phyloP scores from a whole-genome alignment of 2,888 invertebrate species.

The Liposcelis brunnea region DNA sequence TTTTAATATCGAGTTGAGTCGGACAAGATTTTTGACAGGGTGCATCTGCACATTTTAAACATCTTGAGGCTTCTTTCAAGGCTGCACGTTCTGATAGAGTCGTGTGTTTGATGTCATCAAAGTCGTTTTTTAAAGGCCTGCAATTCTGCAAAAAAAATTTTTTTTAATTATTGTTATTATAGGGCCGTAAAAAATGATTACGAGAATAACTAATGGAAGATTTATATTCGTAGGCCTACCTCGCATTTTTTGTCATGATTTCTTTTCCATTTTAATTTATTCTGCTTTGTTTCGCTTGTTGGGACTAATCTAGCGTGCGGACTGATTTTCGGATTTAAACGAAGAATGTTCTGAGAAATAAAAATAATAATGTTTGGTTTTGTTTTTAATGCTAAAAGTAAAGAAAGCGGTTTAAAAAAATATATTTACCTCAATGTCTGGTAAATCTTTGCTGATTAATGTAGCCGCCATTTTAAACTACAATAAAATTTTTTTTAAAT shows the following conservation, averaged over 20 bases:
- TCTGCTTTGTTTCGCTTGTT: constrained; percentile 64
- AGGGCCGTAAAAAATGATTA: neutral
- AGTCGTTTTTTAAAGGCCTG: constrained; percentile 62
- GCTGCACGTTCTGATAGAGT: constrained; percentile 93
- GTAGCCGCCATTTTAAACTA: constrained; percentile 26
- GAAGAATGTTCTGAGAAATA: constrained; percentile 59
- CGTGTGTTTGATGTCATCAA: constrained; percentile 94
- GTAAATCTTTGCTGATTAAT: constrained; percentile 49
- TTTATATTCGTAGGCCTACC: constrained; percentile 46
- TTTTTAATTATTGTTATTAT: neutral
- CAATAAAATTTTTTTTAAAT: neutral
- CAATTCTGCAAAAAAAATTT: constrained; percentile 37
- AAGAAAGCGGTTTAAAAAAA: neutral
- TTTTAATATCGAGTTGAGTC: constrained; percentile 91
- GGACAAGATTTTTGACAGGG: constrained; percentile 98
- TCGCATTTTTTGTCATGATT: constrained; percentile 70
- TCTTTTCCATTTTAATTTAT: constrained; percentile 90
- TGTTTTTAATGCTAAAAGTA: constrained; percentile 10
- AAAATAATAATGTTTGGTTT: constrained; percentile 21
- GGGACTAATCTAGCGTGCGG: constrained; percentile 64
- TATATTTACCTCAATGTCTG: constrained; percentile 62
- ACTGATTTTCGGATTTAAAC: constrained; percentile 69
- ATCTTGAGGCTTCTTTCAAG: constrained; percentile 70
- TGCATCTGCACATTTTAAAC: constrained; percentile 86
- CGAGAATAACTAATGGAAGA: constrained; percentile 10